Conservation (phyloP, 2,797 vertebrate species). For the Dendrocincla fuliginosa region DNA sequence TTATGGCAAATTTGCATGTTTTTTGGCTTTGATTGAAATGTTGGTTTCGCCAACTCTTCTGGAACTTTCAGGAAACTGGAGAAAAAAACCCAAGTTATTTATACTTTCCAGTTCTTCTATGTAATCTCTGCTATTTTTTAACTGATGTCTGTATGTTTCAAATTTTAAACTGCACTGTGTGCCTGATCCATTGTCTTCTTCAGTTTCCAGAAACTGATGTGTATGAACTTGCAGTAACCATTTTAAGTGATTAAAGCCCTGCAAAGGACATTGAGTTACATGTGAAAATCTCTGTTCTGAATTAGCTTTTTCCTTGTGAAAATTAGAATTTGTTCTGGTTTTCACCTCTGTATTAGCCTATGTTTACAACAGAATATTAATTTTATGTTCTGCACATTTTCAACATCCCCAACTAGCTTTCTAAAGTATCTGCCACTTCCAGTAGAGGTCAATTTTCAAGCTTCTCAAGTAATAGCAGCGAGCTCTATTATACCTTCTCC, state of each 20-base stretch:
- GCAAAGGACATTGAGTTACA: neutral
- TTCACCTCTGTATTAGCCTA: neutral
- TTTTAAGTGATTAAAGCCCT: neutral
- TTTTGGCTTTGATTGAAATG: neutral
- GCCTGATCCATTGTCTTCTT: neutral
- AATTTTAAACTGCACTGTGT: neutral
- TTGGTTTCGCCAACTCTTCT: neutral
- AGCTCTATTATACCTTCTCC: neutral
- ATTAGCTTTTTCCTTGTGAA: neutral
- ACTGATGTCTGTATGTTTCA: neutral
- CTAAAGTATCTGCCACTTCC: neutral
- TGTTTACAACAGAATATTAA: neutral
- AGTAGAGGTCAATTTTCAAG: neutral
- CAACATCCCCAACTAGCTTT: neutral
- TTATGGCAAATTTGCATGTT: neutral
- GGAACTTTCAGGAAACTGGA: neutral
- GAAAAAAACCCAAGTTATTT: rapidly evolving
- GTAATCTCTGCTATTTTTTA: neutral
- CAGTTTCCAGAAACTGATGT: neutral
- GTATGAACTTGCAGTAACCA: neutral
- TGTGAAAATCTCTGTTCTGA: neutral
- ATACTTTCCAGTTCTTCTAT: neutral
- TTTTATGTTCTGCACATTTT: neutral
- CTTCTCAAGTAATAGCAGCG: neutral
- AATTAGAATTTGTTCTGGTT: neutral